phyloP scores from a whole-genome alignment of 1,140 invertebrate species.

The Leptinotarsa defecta region DNA sequence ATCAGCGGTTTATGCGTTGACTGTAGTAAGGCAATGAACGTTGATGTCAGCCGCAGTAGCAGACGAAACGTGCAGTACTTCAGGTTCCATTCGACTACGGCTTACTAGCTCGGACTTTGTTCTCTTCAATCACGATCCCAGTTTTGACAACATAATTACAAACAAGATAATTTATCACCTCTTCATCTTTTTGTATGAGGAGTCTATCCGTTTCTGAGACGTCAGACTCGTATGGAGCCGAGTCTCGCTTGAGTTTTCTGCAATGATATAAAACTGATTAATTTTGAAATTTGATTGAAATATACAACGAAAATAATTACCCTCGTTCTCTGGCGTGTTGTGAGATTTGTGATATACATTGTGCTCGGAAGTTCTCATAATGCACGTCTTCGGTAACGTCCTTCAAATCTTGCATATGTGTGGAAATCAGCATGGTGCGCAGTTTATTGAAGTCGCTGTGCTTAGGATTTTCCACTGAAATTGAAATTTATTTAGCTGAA shows the following conservation, averaged over 20 bases:
- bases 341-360: slow-evolving; percentile 88
- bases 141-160: neutral
- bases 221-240: slow-evolving; percentile 71
- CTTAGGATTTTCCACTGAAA: slow-evolving; percentile 91
- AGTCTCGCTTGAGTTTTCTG: slow-evolving; percentile 84
- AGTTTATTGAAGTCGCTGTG: slow-evolving; percentile 98
- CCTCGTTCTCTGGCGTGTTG: slow-evolving; percentile 82
- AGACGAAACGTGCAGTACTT: too few species aligned
- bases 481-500: neutral
- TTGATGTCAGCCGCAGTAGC: too few species aligned
- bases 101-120: too few species aligned
- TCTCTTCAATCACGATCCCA: too few species aligned
- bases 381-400: slow-evolving; percentile 94
- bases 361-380: slow-evolving; percentile 94
- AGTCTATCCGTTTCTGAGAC: slow-evolving; percentile 85
- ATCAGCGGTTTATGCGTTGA: too few species aligned
- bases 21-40: too few species aligned
- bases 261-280: slow-evolving; percentile 23
- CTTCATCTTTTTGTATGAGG: slow-evolving; percentile 89
- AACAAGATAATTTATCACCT: slow-evolving; percentile 63
- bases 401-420: slow-evolving; percentile 94
- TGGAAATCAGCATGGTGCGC: slow-evolving; percentile 94
- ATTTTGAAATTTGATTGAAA: slow-evolving; percentile 16
- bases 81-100: too few species aligned
- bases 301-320: slow-evolving; percentile 56